These are phyloP conservation scores for Urophycis tenuis DNA, from an alignment of 2,797 vertebrate genomes.

Conservation along the genomic window DNA sequence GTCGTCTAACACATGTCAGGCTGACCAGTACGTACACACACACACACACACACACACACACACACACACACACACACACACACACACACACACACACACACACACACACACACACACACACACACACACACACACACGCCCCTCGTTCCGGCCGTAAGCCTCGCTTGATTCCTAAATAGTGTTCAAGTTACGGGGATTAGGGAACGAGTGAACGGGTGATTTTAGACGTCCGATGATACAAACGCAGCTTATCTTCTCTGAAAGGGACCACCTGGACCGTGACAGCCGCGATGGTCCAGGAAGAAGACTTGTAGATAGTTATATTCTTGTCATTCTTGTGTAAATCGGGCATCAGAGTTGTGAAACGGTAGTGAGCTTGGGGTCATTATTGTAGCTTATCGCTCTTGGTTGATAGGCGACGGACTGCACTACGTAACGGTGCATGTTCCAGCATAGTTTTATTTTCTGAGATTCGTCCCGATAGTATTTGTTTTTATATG, in stretches of 20 bases:
- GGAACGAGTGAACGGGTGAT: background rate
- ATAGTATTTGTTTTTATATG: constrained; percentile 32
- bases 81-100: too few relatives aligned
- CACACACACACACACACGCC: too few relatives aligned
- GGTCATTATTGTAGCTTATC: background rate
- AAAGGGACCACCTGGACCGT: background rate
- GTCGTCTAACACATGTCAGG: background rate
- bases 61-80: too few relatives aligned
- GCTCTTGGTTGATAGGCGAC: constrained; percentile 1
- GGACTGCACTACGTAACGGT: constrained; percentile 29
- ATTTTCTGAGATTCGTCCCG: background rate
- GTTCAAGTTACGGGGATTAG: background rate
- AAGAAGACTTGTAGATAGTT: background rate
- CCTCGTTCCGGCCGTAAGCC: too few relatives aligned
- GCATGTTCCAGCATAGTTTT: constrained; percentile 14
- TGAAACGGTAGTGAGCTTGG: background rate
- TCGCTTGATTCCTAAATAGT: background rate
- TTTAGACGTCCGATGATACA: background rate
- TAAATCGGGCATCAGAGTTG: background rate
- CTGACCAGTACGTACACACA: too few relatives aligned
- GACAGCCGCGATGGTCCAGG: background rate
- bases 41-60: too few relatives aligned
- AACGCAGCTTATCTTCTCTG: background rate
- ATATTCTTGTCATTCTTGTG: background rate
- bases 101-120: too few relatives aligned